Percentiles rank a stretch among this genome's conserved stretches.
Conservation (phyloP, 1,140 invertebrate genomes). For the Medauroidea extradentata region DNA sequence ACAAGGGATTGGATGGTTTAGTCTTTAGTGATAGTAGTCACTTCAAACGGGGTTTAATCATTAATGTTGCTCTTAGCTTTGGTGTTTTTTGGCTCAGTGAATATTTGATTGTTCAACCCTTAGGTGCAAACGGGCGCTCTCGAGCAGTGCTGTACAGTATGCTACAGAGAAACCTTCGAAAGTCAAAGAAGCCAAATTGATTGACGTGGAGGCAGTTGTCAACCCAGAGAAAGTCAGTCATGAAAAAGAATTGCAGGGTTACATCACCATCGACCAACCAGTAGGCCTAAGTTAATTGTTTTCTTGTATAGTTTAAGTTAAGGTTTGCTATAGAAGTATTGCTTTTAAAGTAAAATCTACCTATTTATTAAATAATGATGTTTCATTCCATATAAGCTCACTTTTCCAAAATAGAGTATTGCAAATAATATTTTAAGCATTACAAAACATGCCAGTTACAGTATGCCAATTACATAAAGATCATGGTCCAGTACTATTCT, state of each 20-base stretch:
- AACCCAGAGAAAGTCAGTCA: conserved; percentile 12
- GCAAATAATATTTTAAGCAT: no score
- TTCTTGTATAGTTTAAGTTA: background rate
- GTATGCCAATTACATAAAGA: no score
- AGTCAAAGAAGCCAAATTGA: conserved; percentile 1
- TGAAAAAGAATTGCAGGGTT: conserved; percentile 8
- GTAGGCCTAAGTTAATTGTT: conserved; percentile 1
- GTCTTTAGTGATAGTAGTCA: no score
- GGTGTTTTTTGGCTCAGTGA: background rate
- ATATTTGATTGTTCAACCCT: background rate
- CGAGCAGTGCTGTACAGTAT: background rate
- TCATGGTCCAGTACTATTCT: no score
- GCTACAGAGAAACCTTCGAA: conserved; percentile 1
- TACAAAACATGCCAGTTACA: no score
- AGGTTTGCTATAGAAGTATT: background rate
- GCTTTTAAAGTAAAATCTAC: background rate
- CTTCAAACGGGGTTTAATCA: no score
- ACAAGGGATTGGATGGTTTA: no score
- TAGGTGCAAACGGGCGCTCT: background rate
- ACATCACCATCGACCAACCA: conserved; percentile 13
- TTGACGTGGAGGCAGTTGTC: conserved; percentile 5
- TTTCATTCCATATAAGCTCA: no score
- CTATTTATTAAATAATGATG: no score
- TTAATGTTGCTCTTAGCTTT: background rate
- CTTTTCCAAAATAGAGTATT: no score